Conservation (phyloP, 2,888 invertebrate genomes). For the Drosophila prolongata region DNA sequence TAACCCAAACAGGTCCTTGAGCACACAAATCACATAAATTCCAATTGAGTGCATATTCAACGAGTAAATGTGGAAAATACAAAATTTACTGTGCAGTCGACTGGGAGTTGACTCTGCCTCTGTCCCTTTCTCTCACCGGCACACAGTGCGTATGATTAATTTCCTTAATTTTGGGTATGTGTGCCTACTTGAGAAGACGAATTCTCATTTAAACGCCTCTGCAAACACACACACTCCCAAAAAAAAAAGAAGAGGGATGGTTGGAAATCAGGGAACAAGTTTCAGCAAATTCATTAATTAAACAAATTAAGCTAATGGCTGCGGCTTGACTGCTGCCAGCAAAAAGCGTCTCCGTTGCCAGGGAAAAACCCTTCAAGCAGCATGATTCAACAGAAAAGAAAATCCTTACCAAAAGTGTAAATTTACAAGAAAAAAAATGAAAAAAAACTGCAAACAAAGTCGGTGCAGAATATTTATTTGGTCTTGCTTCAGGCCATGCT, state of each 20-base stretch:
- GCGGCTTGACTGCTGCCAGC: constrained; percentile 31
- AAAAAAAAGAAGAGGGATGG: constrained; percentile 18
- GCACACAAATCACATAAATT: constrained; percentile 80
- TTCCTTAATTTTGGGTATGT: constrained; percentile 50
- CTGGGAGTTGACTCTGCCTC: constrained; percentile 21
- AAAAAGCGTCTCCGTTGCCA: constrained; percentile 16
- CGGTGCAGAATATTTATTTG: constrained; percentile 21
- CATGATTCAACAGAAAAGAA: constrained; percentile 25
- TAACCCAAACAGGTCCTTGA: constrained; percentile 77
- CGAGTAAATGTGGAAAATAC: constrained; percentile 61
- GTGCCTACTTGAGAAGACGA: constrained; percentile 15
- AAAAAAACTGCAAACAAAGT: constrained; percentile 10
- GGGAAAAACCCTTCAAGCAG: constrained; percentile 13
- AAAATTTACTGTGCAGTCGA: constrained; percentile 69
- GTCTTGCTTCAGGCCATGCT: constrained; percentile 6
- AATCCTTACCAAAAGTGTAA: constrained; percentile 7
- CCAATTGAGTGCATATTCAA: constrained; percentile 78
- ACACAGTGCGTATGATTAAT: constrained; percentile 75
- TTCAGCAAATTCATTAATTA: constrained; percentile 57
- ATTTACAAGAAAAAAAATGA: constrained; percentile 3
- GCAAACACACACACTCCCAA: background rate
- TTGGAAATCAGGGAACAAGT: constrained; percentile 42
- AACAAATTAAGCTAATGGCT: constrained; percentile 57
- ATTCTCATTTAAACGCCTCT: constrained; percentile 19
- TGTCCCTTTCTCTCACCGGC: constrained; percentile 6